Evolutionary conservation across 2,888 invertebrate species (phyloP).

Genomic region (Anoncus sp.): DNA sequence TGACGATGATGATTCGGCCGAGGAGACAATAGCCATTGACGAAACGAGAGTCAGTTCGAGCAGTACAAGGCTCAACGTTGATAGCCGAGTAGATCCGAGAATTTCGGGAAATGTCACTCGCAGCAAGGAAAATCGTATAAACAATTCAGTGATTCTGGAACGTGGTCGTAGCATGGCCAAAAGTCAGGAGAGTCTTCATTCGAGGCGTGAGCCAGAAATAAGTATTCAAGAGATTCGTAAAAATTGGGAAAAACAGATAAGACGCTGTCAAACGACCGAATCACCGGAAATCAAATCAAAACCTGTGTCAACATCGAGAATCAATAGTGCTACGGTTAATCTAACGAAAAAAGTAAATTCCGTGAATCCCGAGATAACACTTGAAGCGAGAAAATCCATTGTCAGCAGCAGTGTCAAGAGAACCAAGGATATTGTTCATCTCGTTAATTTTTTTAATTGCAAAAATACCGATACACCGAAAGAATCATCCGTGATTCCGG

Average conservation of each 20-base stretch:
- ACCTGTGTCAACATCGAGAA: constrained; percentile 43
- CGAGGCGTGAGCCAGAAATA: constrained; percentile 69
- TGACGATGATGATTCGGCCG: constrained; percentile 79
- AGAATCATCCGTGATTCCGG: constrained; percentile 64
- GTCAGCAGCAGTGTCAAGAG: constrained; percentile 71
- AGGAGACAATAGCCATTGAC: constrained; percentile 72
- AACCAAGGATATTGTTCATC: constrained; percentile 79
- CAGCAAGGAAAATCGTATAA: constrained; percentile 56
- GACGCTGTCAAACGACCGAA: constrained; percentile 52
- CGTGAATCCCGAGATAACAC: constrained; percentile 19
- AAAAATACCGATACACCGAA: constrained; percentile 76
- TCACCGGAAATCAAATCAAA: constrained; percentile 53
- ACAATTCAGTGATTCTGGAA: constrained; percentile 59
- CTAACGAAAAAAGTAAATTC: constrained; percentile 43
- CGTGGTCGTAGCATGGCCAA: constrained; percentile 69
- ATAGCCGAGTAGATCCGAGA: constrained; percentile 40
- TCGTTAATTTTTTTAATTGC: constrained; percentile 81
- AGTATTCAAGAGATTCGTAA: constrained; percentile 77
- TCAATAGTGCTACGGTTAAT: constrained; percentile 62
- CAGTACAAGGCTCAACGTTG: constrained; percentile 61
- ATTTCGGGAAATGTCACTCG: constrained; percentile 50
- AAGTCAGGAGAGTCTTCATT: constrained; percentile 72
- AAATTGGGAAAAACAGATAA: constrained; percentile 79
- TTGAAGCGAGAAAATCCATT: constrained; percentile 51
- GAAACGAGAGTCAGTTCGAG: constrained; percentile 60